phyloP scores from a whole-genome alignment of 2,797 vertebrate genomes.

The Peromyscus eremicus region DNA sequence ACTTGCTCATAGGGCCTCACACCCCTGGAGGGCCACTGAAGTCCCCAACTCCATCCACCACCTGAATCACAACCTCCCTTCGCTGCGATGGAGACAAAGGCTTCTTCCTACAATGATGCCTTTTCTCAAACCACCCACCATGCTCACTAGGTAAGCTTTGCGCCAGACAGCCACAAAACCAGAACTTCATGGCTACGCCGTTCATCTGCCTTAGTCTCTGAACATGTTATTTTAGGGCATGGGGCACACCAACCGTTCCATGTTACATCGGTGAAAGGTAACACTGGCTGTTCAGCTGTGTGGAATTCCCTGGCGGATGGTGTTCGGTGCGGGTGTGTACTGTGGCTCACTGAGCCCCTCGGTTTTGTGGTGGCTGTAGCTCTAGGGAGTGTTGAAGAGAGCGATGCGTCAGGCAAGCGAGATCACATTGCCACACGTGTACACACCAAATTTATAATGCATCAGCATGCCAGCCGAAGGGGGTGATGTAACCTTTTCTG shows the following conservation, averaged over 20 bases:
- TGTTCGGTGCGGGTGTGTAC: background rate
- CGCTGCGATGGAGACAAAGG: background rate
- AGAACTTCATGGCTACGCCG: background rate
- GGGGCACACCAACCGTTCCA: background rate
- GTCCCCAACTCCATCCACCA: background rate
- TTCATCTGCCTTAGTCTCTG: background rate
- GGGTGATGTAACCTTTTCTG: background rate
- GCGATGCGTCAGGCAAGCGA: background rate
- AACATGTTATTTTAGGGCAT: background rate
- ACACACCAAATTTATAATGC: background rate
- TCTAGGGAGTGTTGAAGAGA: background rate
- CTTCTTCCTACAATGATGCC: background rate
- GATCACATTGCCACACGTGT: too few relatives aligned
- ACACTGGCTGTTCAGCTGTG: background rate
- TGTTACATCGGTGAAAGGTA: background rate
- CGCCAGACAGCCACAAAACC: background rate
- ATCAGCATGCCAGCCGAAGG: background rate
- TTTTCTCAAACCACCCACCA: background rate
- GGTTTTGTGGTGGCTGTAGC: background rate
- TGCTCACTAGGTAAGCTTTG: slow-evolving; percentile 13
- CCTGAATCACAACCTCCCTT: slow-evolving; percentile 4
- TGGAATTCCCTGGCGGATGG: background rate
- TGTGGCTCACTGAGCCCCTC: background rate
- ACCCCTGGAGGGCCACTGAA: background rate
- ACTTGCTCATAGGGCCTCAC: background rate